Evolutionary conservation across 2,797 vertebrate genomes (phyloP).

Genomic region (Sylvia borin): DNA sequence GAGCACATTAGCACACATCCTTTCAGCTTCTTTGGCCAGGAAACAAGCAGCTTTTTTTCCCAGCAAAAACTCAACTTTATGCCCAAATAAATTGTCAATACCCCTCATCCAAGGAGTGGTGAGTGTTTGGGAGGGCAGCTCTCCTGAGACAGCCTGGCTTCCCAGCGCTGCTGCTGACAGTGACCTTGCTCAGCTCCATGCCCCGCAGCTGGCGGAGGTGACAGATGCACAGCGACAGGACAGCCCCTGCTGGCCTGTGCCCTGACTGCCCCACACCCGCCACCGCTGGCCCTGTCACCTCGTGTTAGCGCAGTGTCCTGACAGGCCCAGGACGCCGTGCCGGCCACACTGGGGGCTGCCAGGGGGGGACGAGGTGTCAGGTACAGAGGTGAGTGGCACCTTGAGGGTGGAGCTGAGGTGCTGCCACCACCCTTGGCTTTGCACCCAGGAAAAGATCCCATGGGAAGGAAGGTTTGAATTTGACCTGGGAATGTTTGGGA

Average conservation of each 20-base stretch:
- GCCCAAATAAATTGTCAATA: neutral
- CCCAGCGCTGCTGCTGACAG: neutral
- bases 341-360: fast-evolving
- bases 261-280: fast-evolving
- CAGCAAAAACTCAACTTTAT: neutral
- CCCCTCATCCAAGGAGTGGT: neutral
- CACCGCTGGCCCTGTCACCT: neutral
- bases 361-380: fast-evolving
- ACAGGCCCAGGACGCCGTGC: fast-evolving
- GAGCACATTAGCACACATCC: neutral
- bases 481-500: neutral
- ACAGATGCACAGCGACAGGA: neutral
- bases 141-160: neutral
- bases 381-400: neutral
- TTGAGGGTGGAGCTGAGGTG: neutral
- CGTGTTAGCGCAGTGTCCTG: neutral
- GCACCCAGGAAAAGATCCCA: neutral
- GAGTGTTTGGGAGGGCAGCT: neutral
- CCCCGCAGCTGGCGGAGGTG: neutral
- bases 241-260: neutral
- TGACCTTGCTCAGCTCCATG: fast-evolving
- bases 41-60: neutral
- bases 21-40: neutral
- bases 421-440: neutral
- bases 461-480: neutral